Conservation (phyloP, 2,888 invertebrate species). For the Euclidia mi region DNA sequence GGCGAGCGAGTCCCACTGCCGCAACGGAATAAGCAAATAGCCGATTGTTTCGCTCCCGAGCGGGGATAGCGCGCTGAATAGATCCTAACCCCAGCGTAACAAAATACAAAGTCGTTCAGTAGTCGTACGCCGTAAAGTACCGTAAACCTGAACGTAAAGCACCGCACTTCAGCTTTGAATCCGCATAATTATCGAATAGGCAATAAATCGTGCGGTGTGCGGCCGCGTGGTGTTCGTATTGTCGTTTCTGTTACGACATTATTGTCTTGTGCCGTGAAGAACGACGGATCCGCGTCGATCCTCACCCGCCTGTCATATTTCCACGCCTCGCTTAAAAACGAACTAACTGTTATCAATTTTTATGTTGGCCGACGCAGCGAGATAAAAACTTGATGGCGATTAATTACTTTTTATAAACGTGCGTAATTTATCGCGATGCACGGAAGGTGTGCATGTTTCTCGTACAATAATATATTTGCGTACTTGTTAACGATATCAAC, state of each 20-base stretch:
- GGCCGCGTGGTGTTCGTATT: slow-evolving; percentile 59
- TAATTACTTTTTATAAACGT: slow-evolving; percentile 66
- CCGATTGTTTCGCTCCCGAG: slow-evolving; percentile 73
- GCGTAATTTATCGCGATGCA: slow-evolving; percentile 62
- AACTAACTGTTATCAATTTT: slow-evolving; percentile 60
- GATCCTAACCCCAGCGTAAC: slow-evolving; percentile 69
- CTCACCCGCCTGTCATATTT: slow-evolving; percentile 45
- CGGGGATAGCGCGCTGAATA: slow-evolving; percentile 57
- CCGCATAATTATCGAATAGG: slow-evolving; percentile 86
- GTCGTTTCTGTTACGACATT: slow-evolving; percentile 61
- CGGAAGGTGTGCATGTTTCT: slow-evolving; percentile 26
- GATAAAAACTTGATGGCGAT: slow-evolving; percentile 70
- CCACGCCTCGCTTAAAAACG: slow-evolving; percentile 57
- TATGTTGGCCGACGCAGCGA: slow-evolving; percentile 59
- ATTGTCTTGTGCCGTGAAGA: slow-evolving; percentile 53
- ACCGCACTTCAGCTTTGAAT: slow-evolving; percentile 81
- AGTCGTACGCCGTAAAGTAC: slow-evolving; percentile 73
- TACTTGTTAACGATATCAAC: slow-evolving; percentile 12
- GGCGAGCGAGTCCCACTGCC: slow-evolving; percentile 75
- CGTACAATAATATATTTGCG: slow-evolving; percentile 18
- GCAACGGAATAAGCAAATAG: slow-evolving; percentile 79
- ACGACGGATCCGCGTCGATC: slow-evolving; percentile 34
- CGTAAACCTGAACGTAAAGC: slow-evolving; percentile 79
- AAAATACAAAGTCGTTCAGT: slow-evolving; percentile 76
- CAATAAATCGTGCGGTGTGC: slow-evolving; percentile 79